phyloP scores from a whole-genome alignment of 2,888 invertebrate species.

The Perithous albicinctus region DNA sequence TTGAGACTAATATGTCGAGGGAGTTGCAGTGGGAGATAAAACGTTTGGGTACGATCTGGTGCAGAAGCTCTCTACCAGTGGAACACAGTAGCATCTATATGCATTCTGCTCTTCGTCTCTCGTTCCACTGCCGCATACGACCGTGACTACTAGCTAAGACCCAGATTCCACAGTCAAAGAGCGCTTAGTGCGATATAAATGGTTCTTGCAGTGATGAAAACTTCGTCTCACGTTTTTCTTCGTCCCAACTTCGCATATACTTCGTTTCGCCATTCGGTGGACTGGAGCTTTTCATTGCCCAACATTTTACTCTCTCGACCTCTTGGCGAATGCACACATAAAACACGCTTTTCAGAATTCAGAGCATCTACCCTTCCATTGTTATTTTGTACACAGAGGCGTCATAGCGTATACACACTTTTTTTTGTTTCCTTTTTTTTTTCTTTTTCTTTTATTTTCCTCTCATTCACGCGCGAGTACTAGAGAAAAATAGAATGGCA shows the following conservation, averaged over 20 bases:
- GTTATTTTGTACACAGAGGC: constrained; percentile 33
- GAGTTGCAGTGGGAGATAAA: constrained; percentile 51
- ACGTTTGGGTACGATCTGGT: constrained; percentile 45
- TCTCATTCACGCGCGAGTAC: constrained; percentile 8
- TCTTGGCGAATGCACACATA: constrained; percentile 26
- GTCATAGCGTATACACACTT: constrained; percentile 35
- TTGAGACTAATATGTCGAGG: constrained; percentile 57
- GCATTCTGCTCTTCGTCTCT: constrained; percentile 31
- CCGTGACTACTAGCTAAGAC: constrained; percentile 50
- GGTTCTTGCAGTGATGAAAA: constrained; percentile 63
- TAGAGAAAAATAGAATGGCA: constrained; percentile 12
- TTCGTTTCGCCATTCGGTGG: constrained; percentile 42
- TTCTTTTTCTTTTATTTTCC: not conserved
- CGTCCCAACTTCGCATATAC: constrained; percentile 8
- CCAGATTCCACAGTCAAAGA: constrained; percentile 63
- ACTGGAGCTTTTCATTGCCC: constrained; percentile 40
- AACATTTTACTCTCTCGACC: constrained; percentile 39
- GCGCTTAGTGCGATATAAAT: constrained; percentile 60
- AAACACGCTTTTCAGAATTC: constrained; percentile 20
- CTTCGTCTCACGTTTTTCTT: constrained; percentile 36
- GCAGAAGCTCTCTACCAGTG: constrained; percentile 15
- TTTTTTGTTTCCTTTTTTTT: too few relatives aligned
- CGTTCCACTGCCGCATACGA: constrained; percentile 26
- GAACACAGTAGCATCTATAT: constrained; percentile 43
- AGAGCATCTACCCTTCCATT: constrained; percentile 29